These are phyloP conservation scores for Xestobium rufovillosum DNA, from an alignment of 2,888 invertebrate species.

Conservation along the genomic window DNA sequence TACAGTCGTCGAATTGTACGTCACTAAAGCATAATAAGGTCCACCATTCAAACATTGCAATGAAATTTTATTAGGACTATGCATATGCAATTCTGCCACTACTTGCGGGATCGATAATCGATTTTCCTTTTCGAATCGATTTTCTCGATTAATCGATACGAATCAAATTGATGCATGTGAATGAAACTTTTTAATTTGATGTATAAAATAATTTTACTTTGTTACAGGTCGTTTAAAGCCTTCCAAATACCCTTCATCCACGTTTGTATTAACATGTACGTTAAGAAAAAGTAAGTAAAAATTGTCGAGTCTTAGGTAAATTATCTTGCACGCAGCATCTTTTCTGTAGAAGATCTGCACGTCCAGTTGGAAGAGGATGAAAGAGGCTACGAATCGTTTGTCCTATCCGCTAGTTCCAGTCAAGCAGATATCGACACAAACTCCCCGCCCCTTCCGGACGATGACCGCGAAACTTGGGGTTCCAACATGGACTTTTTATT, in stretches of 20 bases:
- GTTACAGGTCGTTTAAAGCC: slow-evolving; percentile 52
- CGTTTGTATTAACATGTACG: slow-evolving; percentile 44
- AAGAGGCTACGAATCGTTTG: slow-evolving; percentile 39
- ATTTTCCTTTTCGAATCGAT: no score
- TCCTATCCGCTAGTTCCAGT: slow-evolving; percentile 40
- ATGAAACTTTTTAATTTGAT: no score
- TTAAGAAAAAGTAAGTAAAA: slow-evolving; percentile 55
- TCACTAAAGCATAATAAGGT: no score
- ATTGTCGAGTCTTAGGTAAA: no score
- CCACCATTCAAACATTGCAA: no score
- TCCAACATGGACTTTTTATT: slow-evolving; percentile 74
- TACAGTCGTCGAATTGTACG: no score
- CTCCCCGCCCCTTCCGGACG: slow-evolving; percentile 36
- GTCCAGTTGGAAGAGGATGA: slow-evolving; percentile 44
- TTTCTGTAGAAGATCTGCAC: slow-evolving; percentile 39
- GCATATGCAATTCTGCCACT: no score
- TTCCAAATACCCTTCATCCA: slow-evolving; percentile 49
- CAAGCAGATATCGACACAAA: slow-evolving; percentile 38
- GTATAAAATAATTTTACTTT: slow-evolving; percentile 19
- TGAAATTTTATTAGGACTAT: no score
- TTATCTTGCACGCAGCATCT: no score
- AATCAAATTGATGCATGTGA: no score
- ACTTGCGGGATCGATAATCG: no score
- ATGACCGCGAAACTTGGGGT: slow-evolving; percentile 71
- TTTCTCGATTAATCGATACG: no score